Conservation (phyloP, 2,113 vertebrate genomes). For the Thinocorus orbignyianus region DNA sequence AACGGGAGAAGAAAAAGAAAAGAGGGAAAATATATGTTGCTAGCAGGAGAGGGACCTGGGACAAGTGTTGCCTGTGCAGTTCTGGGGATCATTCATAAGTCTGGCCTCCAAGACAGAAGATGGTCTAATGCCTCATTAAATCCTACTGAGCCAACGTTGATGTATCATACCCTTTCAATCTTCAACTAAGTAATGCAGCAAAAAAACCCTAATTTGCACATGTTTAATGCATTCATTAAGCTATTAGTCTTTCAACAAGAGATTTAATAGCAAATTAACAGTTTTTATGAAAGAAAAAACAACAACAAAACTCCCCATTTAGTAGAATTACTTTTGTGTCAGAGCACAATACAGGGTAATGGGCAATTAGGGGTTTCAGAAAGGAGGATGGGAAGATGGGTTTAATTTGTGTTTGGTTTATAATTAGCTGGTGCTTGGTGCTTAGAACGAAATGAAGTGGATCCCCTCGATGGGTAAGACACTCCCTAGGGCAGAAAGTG, state of each 20-base stretch:
- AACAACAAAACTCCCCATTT: constrained; percentile 53
- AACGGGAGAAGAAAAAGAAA: constrained; percentile 31
- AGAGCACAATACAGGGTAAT: constrained; percentile 58
- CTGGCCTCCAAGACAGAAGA: constrained; percentile 75
- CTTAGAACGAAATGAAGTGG: constrained; percentile 49
- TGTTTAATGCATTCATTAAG: constrained; percentile 81
- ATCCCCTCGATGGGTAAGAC: not conserved
- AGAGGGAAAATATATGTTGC: constrained; percentile 51
- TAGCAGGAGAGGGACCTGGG: constrained; percentile 37
- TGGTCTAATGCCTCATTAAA: constrained; percentile 79
- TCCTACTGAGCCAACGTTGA: constrained; percentile 71
- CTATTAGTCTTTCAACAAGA: constrained; percentile 80
- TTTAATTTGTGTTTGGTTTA: constrained; percentile 61
- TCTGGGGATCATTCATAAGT: constrained; percentile 65
- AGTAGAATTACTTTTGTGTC: constrained; percentile 72
- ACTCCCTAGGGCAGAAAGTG: not conserved
- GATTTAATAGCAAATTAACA: constrained; percentile 82
- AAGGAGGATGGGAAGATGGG: constrained; percentile 36
- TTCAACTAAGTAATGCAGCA: constrained; percentile 71
- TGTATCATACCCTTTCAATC: constrained; percentile 76
- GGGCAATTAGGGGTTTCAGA: constrained; percentile 56
- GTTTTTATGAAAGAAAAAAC: constrained; percentile 73
- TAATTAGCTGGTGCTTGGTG: constrained; percentile 48
- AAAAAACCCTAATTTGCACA: constrained; percentile 74
- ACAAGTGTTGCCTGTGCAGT: constrained; percentile 51